phyloP scores from a whole-genome alignment of 1,140 invertebrate genomes.

The Capitella teleta region DNA sequence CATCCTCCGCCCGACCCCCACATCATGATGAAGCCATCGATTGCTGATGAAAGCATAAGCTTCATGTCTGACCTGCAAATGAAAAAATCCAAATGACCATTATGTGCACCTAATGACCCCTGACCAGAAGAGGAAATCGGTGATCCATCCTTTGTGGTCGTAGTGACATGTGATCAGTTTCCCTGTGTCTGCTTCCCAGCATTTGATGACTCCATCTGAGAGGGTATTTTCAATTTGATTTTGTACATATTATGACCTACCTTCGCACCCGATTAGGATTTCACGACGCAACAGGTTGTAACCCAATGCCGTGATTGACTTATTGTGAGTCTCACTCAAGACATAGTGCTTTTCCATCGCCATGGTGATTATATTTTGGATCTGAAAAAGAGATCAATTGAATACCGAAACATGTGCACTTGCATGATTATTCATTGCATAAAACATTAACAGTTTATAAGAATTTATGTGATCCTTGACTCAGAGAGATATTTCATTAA shows the following conservation, averaged over 20 bases:
- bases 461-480: too few species aligned
- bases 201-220: constrained; percentile 35
- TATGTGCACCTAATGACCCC: neutral
- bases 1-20: constrained; percentile 32
- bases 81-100: neutral
- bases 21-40: constrained; percentile 32
- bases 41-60: constrained; percentile 32
- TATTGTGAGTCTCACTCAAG: constrained; percentile 35
- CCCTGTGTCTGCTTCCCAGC: constrained; percentile 33
- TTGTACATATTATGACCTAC: constrained; percentile 15
- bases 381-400: too few species aligned
- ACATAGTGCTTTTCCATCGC: constrained; percentile 39
- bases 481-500: too few species aligned
- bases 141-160: constrained; percentile 38
- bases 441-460: too few species aligned
- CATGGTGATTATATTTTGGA: constrained; percentile 28
- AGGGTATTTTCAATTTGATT: neutral
- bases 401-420: too few species aligned
- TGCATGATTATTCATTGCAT: too few species aligned
- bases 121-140: constrained; percentile 37
- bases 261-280: constrained; percentile 41
- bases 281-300: constrained; percentile 34
- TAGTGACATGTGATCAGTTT: constrained; percentile 21
- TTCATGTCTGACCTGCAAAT: constrained; percentile 27
- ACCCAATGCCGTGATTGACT: constrained; percentile 36